Evolutionary conservation across 2,797 vertebrate genomes (phyloP).

Genomic region (Phoebastria nigripes): DNA sequence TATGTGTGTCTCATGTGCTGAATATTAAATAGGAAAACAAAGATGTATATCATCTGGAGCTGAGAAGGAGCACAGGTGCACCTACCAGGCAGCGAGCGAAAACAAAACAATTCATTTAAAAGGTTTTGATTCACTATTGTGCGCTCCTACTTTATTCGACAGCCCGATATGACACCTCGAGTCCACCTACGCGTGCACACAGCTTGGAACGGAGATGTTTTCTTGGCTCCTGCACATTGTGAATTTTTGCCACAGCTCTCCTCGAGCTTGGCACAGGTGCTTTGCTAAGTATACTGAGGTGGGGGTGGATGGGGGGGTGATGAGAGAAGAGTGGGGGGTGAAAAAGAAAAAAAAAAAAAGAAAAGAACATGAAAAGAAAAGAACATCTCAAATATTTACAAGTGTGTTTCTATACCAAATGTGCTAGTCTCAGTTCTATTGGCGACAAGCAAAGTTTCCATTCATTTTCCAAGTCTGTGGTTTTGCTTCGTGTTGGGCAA

Average conservation of each 20-base stretch:
- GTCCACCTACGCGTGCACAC: background rate
- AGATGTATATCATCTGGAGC: conserved; percentile 35
- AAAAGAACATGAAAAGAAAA: background rate
- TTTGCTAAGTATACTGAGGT: background rate
- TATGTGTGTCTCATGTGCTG: background rate
- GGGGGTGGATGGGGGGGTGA: background rate
- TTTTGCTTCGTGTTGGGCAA: background rate
- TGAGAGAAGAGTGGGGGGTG: background rate
- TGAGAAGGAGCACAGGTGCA: conserved; percentile 35
- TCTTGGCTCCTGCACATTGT: background rate
- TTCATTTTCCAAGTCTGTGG: background rate
- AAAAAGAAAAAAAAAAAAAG: background rate
- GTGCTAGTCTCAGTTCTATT: background rate
- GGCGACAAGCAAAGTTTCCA: background rate
- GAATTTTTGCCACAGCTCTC: background rate
- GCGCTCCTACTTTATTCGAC: background rate
- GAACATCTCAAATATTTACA: background rate
- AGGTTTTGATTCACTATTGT: conserved; percentile 38
- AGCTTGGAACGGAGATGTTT: conserved; percentile 12
- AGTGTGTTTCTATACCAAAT: background rate
- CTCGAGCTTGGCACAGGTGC: background rate
- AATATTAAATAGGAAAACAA: conserved; percentile 47
- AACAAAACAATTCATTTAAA: conserved; percentile 45
- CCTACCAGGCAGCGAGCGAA: background rate
- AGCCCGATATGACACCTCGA: background rate